Percentiles rank a stretch among this genome's conserved stretches.
These are phyloP conservation scores for Microtus ochrogaster DNA, from an alignment of 2,113 vertebrate genomes.

Conservation along the genomic window DNA sequence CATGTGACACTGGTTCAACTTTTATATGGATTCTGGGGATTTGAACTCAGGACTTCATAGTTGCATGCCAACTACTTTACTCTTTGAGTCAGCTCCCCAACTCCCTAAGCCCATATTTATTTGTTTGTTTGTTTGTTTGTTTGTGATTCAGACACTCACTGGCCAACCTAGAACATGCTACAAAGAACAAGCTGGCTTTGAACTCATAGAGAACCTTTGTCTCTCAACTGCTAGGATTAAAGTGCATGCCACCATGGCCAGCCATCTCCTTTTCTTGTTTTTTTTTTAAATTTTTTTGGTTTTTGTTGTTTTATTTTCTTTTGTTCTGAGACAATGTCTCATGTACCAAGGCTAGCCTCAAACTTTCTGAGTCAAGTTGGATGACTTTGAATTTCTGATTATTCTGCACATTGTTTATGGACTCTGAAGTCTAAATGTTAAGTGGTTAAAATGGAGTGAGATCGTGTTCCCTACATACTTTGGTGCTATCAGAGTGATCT, in stretches of 20 bases:
- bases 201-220: neutral
- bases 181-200: neutral
- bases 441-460: neutral
- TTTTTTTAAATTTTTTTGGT: neutral
- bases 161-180: neutral
- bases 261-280: neutral
- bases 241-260: neutral
- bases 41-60: neutral
- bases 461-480: neutral
- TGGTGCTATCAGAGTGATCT: neutral
- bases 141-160: neutral
- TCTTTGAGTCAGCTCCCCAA: too few species aligned
- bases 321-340: neutral
- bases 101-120: too few species aligned
- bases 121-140: neutral
- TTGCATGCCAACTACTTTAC: neutral
- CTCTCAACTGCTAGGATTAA: neutral
- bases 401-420: neutral
- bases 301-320: neutral
- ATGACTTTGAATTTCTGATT: neutral
- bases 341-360: neutral
- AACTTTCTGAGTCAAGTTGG: neutral
- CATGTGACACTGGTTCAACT: neutral
- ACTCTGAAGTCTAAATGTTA: neutral
- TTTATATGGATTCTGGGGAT: neutral